phyloP scores from a whole-genome alignment of 2,888 invertebrate genomes.

The Melangyna quadrimaculata region DNA sequence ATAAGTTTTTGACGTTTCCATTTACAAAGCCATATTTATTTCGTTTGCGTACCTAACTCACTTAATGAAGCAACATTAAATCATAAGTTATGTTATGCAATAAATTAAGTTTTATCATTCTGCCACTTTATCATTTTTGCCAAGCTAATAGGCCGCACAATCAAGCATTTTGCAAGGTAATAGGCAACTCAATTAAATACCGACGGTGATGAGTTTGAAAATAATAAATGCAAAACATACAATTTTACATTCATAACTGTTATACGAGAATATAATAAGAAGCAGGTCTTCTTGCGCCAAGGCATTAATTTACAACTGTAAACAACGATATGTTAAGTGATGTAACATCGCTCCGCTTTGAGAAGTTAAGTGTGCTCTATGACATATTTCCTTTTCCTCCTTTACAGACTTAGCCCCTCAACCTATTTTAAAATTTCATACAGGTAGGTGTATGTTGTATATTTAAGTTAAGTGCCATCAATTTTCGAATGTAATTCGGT shows the following conservation, averaged over 20 bases:
- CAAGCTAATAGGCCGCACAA: conserved; percentile 36
- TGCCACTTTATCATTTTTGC: neutral
- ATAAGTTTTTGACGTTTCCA: neutral
- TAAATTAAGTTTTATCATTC: conserved; percentile 39
- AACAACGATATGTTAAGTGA: conserved; percentile 56
- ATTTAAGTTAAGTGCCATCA: conserved; percentile 42
- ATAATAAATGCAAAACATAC: conserved; percentile 15
- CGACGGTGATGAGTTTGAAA: neutral
- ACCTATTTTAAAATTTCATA: neutral
- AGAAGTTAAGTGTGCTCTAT: conserved; percentile 12
- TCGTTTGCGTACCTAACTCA: neutral
- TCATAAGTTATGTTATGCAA: conserved; percentile 19
- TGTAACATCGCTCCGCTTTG: conserved; percentile 18
- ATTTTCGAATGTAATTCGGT: conserved; percentile 54
- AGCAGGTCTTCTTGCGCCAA: conserved; percentile 14
- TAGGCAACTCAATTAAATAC: conserved; percentile 38
- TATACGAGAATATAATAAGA: neutral
- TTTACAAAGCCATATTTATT: neutral
- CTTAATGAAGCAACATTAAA: conserved; percentile 5
- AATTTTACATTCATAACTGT: conserved; percentile 3
- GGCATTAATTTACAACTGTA: conserved; percentile 40
- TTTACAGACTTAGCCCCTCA: neutral
- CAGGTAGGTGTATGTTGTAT: neutral
- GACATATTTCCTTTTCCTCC: neutral
- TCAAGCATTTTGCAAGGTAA: conserved; percentile 11